Conservation (phyloP, 2,888 invertebrate species). For the Aplocera efformata region DNA sequence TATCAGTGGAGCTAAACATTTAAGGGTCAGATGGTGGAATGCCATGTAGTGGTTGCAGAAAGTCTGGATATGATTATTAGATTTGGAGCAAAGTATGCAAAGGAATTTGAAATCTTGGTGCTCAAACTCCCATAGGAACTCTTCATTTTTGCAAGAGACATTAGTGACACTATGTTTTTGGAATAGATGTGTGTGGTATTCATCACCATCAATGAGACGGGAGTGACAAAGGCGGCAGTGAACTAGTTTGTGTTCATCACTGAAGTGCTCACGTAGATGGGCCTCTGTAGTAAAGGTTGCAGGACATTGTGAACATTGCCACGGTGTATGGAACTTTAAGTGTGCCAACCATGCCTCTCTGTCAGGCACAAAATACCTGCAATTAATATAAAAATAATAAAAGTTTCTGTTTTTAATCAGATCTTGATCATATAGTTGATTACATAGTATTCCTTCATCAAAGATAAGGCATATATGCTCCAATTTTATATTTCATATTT, state of each 20-base stretch:
- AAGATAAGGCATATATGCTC: no score
- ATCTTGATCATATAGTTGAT: no score
- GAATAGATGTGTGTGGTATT: constrained; percentile 59
- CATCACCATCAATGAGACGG: constrained; percentile 56
- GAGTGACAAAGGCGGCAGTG: constrained; percentile 72
- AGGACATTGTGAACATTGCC: constrained; percentile 72
- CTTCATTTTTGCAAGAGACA: constrained; percentile 48
- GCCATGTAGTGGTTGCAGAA: constrained; percentile 72
- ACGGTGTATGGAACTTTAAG: constrained; percentile 62
- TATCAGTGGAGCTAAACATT: constrained; percentile 61
- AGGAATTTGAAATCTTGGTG: constrained; percentile 46
- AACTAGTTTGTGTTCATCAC: constrained; percentile 53
- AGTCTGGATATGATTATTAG: constrained; percentile 43
- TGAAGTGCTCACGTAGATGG: constrained; percentile 55
- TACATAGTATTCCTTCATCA: no score
- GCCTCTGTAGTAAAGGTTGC: constrained; percentile 54
- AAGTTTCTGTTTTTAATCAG: no score
- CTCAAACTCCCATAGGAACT: constrained; percentile 59
- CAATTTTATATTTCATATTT: no score
- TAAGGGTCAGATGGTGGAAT: constrained; percentile 67
- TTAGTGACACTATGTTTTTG: constrained; percentile 67
- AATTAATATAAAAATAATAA: constrained; percentile 35
- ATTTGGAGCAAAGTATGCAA: constrained; percentile 62
- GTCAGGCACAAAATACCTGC: constrained; percentile 68
- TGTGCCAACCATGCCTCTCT: constrained; percentile 61